Conservation (phyloP, 2,113 vertebrate species). For the Grammomys dolichurus region DNA sequence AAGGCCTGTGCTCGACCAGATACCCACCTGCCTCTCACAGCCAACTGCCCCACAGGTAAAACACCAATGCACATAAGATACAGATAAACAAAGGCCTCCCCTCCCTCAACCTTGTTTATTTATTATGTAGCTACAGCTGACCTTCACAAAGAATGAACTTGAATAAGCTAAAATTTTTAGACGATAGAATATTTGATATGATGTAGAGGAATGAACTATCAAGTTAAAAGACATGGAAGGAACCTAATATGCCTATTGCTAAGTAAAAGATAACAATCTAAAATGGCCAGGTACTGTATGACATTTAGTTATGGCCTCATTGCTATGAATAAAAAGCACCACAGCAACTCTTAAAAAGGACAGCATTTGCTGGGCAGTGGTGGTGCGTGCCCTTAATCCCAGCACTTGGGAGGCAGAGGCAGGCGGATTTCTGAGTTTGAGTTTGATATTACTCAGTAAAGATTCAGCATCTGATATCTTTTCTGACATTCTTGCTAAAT, state of each 20-base stretch:
- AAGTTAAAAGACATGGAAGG: background rate
- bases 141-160: background rate
- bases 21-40: too few relatives aligned
- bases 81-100: background rate
- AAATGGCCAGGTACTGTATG: background rate
- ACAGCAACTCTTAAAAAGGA: too few relatives aligned
- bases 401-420: too few relatives aligned
- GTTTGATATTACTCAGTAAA: background rate
- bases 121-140: background rate
- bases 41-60: background rate
- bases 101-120: background rate
- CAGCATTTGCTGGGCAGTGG: background rate
- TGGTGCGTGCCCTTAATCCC: too few relatives aligned
- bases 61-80: background rate
- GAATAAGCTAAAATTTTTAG: background rate
- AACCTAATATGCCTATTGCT: background rate
- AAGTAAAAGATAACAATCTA: background rate
- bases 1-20: too few relatives aligned
- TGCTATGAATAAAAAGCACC: too few relatives aligned
- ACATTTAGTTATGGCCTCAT: background rate
- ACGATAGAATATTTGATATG: background rate
- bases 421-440: too few relatives aligned
- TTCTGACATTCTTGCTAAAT: background rate
- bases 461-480: background rate
- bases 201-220: background rate